Conservation (phyloP, 2,888 invertebrate species). For the Rhagium mordax region DNA sequence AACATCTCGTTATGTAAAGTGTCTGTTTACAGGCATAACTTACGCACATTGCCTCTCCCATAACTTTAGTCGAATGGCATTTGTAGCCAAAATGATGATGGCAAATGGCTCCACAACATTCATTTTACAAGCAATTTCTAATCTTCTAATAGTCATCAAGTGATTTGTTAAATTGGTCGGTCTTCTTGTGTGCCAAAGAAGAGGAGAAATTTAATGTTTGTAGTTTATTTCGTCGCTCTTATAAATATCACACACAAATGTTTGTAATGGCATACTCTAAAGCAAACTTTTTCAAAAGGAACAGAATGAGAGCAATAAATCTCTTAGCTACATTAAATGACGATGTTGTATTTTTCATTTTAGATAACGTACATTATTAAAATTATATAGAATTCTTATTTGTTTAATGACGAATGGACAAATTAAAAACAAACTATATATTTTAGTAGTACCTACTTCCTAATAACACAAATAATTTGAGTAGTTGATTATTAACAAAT, state of each 20-base stretch:
- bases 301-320: neutral
- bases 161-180: constrained; percentile 65
- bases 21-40: constrained; percentile 70
- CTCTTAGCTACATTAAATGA: too few relatives aligned
- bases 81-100: constrained; percentile 66
- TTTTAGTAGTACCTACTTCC: too few relatives aligned
- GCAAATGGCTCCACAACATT: constrained; percentile 65
- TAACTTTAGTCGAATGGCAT: constrained; percentile 64
- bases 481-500: too few relatives aligned
- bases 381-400: too few relatives aligned
- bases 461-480: too few relatives aligned
- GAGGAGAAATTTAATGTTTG: constrained; percentile 44
- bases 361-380: too few relatives aligned
- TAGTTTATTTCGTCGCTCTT: constrained; percentile 15
- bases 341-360: too few relatives aligned
- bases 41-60: constrained; percentile 66
- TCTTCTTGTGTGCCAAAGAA: constrained; percentile 41
- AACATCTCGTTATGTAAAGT: constrained; percentile 70
- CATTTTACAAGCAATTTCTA: constrained; percentile 66
- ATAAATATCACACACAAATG: neutral
- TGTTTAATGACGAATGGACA: too few relatives aligned
- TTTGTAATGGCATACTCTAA: neutral
- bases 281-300: neutral
- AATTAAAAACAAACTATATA: too few relatives aligned
- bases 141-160: constrained; percentile 66